Evolutionary conservation across 2,888 invertebrate species (phyloP), one percentile per base, ranked within the genome.

Genomic region (Argyresthia goedartella): DNA sequence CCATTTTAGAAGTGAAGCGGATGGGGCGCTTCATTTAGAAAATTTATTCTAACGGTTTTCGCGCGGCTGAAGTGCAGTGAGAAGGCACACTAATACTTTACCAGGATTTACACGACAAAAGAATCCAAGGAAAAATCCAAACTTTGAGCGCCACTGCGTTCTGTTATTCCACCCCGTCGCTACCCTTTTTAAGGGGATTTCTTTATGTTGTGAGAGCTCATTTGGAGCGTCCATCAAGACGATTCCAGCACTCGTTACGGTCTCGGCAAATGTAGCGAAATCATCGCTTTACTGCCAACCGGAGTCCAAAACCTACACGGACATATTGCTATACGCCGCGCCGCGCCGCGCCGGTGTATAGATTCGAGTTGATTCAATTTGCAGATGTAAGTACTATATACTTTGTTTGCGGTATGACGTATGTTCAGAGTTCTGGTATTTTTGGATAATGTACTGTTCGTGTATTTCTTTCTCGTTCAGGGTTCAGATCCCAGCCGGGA

Each of bases 211-310:
- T 86, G 85, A 85, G 85, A 87, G 87, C 84, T 88, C 88, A 88
- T 88, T 88, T 81, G 76, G 81, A 87, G 88, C 88, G 89, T 89
- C 89, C 89, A 89, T 89, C 89, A 89, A 87, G 88, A 85, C 89
- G 82, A 89, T 89, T 89, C 88, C 78, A 77, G 77, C 80, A 76
- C 81, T 88, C 89, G 89, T 89, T 89, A 89, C 88, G 88, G 88
- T 87, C 88, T 84, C 78, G 79, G 81, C 82, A 88, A 89, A 88
- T 88, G 88, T 88, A 84, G 76, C 80, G 81, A 84, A 85, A 87
- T 87, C 86, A 86, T 86, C 84, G 85, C 76, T 81, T 80, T 77
- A 81, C 72, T 77, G 78, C 78, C 71, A 70, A 66, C 66, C 70
- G 67, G 63, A 70, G 65, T 16, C 67, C 63, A 66, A 64, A 66